A percentile compares a stretch with the other conserved stretches of the same genome.
Evolutionary conservation across 2,113 vertebrate genomes (phyloP).

Genomic region (Thryonomys swinderianus): DNA sequence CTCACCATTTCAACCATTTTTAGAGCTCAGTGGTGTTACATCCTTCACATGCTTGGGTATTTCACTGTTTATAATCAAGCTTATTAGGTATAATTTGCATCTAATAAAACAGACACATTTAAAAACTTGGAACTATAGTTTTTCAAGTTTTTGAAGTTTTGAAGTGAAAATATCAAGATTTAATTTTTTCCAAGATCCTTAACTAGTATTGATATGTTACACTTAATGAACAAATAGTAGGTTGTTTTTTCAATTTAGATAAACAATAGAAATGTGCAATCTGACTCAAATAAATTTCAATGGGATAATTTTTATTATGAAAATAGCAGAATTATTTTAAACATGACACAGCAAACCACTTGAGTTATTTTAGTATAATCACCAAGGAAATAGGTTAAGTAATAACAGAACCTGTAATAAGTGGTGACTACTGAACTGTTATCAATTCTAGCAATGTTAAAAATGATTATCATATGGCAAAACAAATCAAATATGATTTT

Average conservation of each 20-base stretch:
- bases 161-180: slow-evolving; percentile 35
- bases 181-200: slow-evolving; percentile 50
- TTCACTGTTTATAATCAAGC: not conserved
- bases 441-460: slow-evolving; percentile 44
- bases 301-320: slow-evolving; percentile 23
- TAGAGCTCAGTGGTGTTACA: not conserved
- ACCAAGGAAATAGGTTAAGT: slow-evolving; percentile 27
- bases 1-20: not conserved
- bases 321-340: slow-evolving; percentile 30
- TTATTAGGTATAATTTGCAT: not conserved
- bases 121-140: not conserved
- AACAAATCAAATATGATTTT: slow-evolving; percentile 29
- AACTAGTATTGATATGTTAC: not conserved
- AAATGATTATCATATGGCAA: slow-evolving; percentile 41
- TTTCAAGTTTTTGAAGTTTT: slow-evolving; percentile 36
- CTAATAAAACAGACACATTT: not conserved
- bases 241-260: slow-evolving; percentile 17
- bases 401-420: slow-evolving; percentile 14
- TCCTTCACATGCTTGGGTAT: not conserved
- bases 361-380: slow-evolving; percentile 40
- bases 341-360: slow-evolving; percentile 37
- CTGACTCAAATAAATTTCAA: slow-evolving; percentile 29
- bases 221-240: slow-evolving; percentile 40
- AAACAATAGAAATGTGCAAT: slow-evolving; percentile 20
- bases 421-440: not conserved